phyloP scores from a whole-genome alignment of 2,888 invertebrate genomes.

The Anthophora plumipes region DNA sequence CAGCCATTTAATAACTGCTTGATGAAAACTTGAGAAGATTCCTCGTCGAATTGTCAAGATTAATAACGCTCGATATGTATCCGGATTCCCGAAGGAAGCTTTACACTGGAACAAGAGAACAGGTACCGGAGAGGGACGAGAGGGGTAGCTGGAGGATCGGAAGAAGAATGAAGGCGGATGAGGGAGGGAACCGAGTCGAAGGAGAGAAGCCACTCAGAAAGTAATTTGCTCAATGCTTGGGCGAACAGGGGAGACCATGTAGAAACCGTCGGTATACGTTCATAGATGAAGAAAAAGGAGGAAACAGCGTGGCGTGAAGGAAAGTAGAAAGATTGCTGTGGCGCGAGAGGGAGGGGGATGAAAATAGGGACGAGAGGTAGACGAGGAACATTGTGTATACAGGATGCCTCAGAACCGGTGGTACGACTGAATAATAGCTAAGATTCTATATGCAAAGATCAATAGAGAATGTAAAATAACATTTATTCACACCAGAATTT shows the following conservation, averaged over 20 bases:
- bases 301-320: constrained; percentile 10
- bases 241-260: constrained; percentile 60
- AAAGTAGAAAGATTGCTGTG: constrained; percentile 39
- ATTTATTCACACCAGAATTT: too few relatives aligned
- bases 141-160: constrained; percentile 47
- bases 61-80: constrained; percentile 72
- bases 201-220: constrained; percentile 73
- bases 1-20: constrained; percentile 62
- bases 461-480: too few relatives aligned
- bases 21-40: constrained; percentile 66
- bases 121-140: constrained; percentile 16
- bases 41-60: constrained; percentile 59
- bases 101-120: constrained; percentile 12
- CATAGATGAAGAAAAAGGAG: constrained; percentile 52
- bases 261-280: constrained; percentile 58
- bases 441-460: too few relatives aligned
- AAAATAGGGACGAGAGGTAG: constrained; percentile 1
- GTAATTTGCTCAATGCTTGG: constrained; percentile 75
- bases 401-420: too few relatives aligned
- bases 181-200: constrained; percentile 36
- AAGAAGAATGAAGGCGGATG: too few relatives aligned
- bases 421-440: too few relatives aligned
- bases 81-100: constrained; percentile 56
- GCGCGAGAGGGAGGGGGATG: neutral
- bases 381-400: neutral